Evolutionary conservation across 2,113 vertebrate species (phyloP), one percentile per base, ranked within the genome.

Genomic region (Bettongia penicillata): DNA sequence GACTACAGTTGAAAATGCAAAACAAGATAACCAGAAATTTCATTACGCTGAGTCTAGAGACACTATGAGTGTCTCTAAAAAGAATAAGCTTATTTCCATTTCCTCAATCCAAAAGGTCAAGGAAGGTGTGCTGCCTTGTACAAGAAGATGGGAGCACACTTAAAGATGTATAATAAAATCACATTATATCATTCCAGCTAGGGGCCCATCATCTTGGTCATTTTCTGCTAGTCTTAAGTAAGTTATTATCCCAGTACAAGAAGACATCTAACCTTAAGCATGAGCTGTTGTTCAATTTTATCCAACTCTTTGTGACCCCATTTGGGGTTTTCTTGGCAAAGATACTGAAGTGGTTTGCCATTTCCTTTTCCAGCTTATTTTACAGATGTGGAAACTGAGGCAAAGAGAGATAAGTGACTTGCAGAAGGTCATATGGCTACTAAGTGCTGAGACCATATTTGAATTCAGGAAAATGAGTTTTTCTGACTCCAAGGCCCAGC

Each of bases 1-100:
- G 98, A 98, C 97, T 95, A 98, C 98, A 10, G 25, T 99, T 0
- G 99, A 99, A 93, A 99, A 98, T 89, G 98, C 98, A 93, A 97
- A 95, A 94, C 99, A 98, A 99, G 99, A 99, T 99, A 96, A 43
- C 98, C 84, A 43, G 37, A 55, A 48, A 0, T 0, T 48, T 43
- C 25, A 91, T 90, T 50, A 49, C 7, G n/a, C 37, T 52, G 16
- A 52, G 52, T 77, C 61, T 77, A 77, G 31, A 77, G 61, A 19
- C 3, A 77, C 37, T 16, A 31, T 31, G 28, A 61, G 10, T 61
- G 11, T 61, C 57, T 61, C 57, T 61, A 61, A 25, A 61, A 57
- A 31, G 26, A 61, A 61, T 28, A 31, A 31, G 3, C 10, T 28
- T 57, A 57, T 57, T 57, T 57, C 7, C 28, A 68, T 68, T 68